Evolutionary conservation across 2,797 vertebrate species (phyloP).

Genomic region (Ispidina picta): DNA sequence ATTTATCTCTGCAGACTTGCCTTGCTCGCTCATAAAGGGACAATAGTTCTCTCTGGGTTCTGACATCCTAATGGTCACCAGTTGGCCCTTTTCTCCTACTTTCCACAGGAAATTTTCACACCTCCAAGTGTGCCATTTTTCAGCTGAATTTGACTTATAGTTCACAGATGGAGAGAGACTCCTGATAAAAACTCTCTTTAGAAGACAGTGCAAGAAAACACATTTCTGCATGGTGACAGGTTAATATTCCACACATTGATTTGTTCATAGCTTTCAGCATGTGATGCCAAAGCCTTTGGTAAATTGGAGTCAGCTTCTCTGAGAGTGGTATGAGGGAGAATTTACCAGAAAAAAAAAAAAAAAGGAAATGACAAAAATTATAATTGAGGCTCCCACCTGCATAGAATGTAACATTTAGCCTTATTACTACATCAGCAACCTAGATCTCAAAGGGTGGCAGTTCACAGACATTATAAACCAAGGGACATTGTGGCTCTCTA

Average conservation of each 20-base stretch:
- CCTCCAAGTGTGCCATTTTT: conserved; percentile 26
- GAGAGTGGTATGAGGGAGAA: neutral
- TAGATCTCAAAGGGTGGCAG: neutral
- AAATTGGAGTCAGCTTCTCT: neutral
- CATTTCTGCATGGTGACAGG: conserved; percentile 50
- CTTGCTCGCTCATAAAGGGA: conserved; percentile 7
- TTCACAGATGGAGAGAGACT: neutral
- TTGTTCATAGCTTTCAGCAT: conserved; percentile 31
- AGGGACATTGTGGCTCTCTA: neutral
- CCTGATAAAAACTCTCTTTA: conserved; percentile 41
- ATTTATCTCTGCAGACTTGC: conserved; percentile 35
- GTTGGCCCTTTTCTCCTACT: conserved; percentile 16
- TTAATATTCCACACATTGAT: conserved; percentile 58
- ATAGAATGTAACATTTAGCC: neutral
- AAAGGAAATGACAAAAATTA: neutral
- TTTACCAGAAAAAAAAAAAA: neutral
- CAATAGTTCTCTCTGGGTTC: conserved; percentile 42
- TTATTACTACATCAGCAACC: neutral
- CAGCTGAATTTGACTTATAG: conserved; percentile 52
- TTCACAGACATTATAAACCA: neutral
- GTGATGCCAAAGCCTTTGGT: conserved; percentile 10
- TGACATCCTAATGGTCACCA: conserved; percentile 38
- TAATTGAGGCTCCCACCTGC: neutral
- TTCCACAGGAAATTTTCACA: conserved; percentile 54
- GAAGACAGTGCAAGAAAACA: conserved; percentile 50